phyloP scores from a whole-genome alignment of 1,140 invertebrate species.

The Drosophila persimilis region DNA sequence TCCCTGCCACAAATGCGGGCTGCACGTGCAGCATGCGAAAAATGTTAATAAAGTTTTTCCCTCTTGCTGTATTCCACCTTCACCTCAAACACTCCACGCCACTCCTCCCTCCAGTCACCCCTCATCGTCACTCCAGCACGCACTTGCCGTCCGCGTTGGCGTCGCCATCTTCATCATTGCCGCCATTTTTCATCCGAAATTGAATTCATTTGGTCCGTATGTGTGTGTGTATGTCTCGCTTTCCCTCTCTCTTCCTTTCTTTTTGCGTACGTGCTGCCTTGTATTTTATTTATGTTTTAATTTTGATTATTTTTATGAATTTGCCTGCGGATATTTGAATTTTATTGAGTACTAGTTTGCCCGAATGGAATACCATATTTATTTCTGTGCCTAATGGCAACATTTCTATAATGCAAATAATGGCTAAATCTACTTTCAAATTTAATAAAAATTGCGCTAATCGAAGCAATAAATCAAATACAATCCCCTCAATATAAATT shows the following conservation, averaged over 20 bases:
- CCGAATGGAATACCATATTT: not conserved
- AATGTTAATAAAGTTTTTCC: conserved; percentile 76
- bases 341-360: conserved; percentile 9
- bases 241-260: not conserved
- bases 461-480: too few species aligned
- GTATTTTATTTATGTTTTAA: conserved; percentile 69
- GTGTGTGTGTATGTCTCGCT: conserved; percentile 9
- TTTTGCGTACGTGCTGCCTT: conserved; percentile 52
- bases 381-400: not conserved
- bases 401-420: too few species aligned
- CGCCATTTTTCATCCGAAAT: conserved; percentile 78
- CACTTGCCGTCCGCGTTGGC: conserved; percentile 31
- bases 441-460: too few species aligned
- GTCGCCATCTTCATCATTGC: conserved; percentile 75
- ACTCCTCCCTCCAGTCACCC: conserved; percentile 1
- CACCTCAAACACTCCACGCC: not conserved
- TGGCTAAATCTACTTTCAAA: too few species aligned
- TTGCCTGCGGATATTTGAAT: conserved; percentile 17
- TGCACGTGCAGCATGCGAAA: conserved; percentile 78
- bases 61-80: not conserved
- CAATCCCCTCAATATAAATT: too few species aligned
- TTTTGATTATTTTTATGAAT: conserved; percentile 48
- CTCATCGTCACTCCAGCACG: conserved; percentile 3
- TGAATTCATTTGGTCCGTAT: conserved; percentile 68
- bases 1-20: conserved; percentile 33